Base-by-base conservation (phyloP, 2,113 vertebrate genomes). In the Hemibagrus wyckioides region DNA sequence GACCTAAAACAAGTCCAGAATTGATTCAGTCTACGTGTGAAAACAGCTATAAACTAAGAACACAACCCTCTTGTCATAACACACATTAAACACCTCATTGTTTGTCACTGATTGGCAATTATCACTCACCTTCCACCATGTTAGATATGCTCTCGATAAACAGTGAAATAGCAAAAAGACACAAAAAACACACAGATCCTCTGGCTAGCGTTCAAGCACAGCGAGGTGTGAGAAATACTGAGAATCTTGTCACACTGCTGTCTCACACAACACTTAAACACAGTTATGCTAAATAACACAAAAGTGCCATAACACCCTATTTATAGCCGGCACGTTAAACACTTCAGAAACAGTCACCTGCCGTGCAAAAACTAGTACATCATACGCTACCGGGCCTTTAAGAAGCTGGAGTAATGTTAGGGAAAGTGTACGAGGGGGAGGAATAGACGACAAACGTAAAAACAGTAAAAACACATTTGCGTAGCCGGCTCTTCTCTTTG, bases 401-500 rank as follows among this genome's bases (percentile, higher is more conserved):
- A 73, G 82, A 88, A 84, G 36, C 69, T 23, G 19, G 36, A 73
- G 69, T 23, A 73, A 19, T 73, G 36, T 73, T 73, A 1, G 36
- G 25, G 36, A 73, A n/a, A 48, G 73, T 48, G 48, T 14, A 33
- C 3, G 59, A 82, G 50, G 79, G 57, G 25, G 56, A 59, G 17
- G 33, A 13, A 25, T 14, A 30, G 30, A 50, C 11, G 8, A 80
- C 50, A 1, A 48, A 4, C 41, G 17, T 2, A 1, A 19, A 82
- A 71, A 71, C 14, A 21, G 61, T 85, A 36, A 85, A 89, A 92
- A 6, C 39, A 15, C 28, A 73, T 67, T 87, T 86, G 36, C 79
- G 85, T 73, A 89, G 76, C 89, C 71, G 67, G 79, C 52, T 76
- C 56, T 57, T 82, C 86, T 56, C 36, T 57, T 65, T 59, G 63